phyloP scores from a whole-genome alignment of 2,797 vertebrate genomes.

The Calcarius lapponicus region DNA sequence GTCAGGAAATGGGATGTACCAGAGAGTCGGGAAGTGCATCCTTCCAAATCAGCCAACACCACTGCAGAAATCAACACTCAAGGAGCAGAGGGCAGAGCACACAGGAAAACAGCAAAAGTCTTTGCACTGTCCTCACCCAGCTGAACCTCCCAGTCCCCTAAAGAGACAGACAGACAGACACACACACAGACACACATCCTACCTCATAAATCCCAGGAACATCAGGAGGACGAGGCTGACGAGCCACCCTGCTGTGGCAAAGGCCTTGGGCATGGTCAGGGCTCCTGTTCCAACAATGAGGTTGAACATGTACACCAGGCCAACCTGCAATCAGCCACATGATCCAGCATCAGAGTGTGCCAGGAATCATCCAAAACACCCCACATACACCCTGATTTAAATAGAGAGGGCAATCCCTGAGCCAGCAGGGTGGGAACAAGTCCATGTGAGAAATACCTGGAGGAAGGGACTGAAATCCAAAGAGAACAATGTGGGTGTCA shows the following conservation, averaged over 20 bases:
- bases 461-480: background rate
- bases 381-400: accelerated
- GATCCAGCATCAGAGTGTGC: background rate
- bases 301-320: constrained; percentile 98
- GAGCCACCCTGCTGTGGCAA: constrained; percentile 91
- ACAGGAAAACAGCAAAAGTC: background rate
- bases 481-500: background rate
- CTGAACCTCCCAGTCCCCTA: background rate
- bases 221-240: constrained; percentile 89
- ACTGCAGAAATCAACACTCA: background rate
- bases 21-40: background rate
- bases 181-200: background rate
- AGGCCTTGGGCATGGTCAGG: constrained; percentile 96
- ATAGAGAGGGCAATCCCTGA: background rate
- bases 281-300: constrained; percentile 96
- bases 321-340: constrained; percentile 80
- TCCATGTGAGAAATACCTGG: background rate
- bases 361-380: background rate
- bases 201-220: constrained; percentile 97
- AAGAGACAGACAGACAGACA: accelerated
- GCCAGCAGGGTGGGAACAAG: background rate
- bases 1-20: background rate
- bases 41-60: background rate
- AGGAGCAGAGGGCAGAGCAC: background rate
- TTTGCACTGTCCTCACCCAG: background rate